These are phyloP conservation scores for Paradisaea rubra DNA, from an alignment of 2,113 vertebrate genomes.

Conservation along the genomic window DNA sequence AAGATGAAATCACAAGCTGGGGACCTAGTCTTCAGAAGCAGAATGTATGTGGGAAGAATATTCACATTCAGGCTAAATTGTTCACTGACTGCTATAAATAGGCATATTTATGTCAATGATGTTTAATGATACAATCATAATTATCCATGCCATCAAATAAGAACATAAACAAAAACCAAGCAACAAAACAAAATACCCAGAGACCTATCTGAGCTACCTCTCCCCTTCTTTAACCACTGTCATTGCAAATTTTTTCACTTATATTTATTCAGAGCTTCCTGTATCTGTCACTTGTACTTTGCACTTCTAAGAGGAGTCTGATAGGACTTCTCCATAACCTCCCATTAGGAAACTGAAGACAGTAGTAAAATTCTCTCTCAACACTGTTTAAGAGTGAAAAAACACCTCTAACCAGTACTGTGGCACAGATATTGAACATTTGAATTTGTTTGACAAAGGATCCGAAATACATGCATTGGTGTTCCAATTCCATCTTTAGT, in stretches of 20 bases:
- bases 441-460: neutral
- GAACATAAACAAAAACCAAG: neutral
- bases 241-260: neutral
- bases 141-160: neutral
- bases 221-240: neutral
- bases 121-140: neutral
- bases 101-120: neutral
- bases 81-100: neutral
- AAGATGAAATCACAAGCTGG: neutral
- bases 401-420: neutral
- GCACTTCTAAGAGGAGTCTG: neutral
- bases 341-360: neutral
- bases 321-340: neutral
- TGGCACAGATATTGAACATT: neutral
- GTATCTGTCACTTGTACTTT: neutral
- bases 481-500: neutral
- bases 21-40: neutral
- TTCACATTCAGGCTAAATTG: neutral
- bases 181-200: neutral
- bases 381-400: neutral
- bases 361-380: neutral
- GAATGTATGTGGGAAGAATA: neutral
- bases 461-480: neutral
- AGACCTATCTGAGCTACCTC: neutral
- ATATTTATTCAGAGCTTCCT: neutral